Conservation (phyloP, 2,113 vertebrate genomes). For the Entomyzon cyanotis region DNA sequence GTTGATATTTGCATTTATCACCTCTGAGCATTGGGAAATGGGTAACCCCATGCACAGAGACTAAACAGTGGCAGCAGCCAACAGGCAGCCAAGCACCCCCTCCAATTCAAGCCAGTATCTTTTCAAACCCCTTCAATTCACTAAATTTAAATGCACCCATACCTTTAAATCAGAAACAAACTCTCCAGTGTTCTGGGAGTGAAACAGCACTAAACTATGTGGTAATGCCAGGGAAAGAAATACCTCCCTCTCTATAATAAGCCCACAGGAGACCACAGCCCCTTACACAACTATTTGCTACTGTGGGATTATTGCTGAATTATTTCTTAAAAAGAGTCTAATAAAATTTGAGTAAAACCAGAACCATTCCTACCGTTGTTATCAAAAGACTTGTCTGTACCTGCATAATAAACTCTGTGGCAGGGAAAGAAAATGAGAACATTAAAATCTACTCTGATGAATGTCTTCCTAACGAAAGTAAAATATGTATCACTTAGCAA, state of each 20-base stretch:
- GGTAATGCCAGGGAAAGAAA: slow-evolving; percentile 34
- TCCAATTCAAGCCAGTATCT: background rate
- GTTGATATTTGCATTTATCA: slow-evolving; percentile 43
- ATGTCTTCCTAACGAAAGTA: background rate
- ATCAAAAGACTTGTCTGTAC: slow-evolving; percentile 26
- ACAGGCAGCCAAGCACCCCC: background rate
- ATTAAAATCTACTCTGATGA: slow-evolving; percentile 1
- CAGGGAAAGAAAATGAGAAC: background rate
- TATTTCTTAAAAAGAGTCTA: slow-evolving; percentile 53
- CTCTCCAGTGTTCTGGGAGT: slow-evolving; percentile 30
- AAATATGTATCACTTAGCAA: background rate
- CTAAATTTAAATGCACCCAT: background rate
- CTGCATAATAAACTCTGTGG: slow-evolving; percentile 13
- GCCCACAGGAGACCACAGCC: slow-evolving; percentile 47
- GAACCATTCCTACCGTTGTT: slow-evolving; percentile 37
- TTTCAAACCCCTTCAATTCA: background rate
- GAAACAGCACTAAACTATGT: background rate
- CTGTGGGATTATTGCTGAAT: slow-evolving; percentile 48
- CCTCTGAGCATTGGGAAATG: slow-evolving; percentile 16
- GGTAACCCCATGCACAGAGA: background rate
- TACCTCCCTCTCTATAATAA: slow-evolving; percentile 43
- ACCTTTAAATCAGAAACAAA: slow-evolving; percentile 51
- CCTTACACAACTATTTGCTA: slow-evolving; percentile 40
- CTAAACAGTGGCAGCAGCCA: background rate
- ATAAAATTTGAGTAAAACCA: slow-evolving; percentile 62